Evolutionary conservation across 2,888 invertebrate genomes (phyloP), one percentile per base, ranked within the genome.

Genomic region (Eudemis profundana): DNA sequence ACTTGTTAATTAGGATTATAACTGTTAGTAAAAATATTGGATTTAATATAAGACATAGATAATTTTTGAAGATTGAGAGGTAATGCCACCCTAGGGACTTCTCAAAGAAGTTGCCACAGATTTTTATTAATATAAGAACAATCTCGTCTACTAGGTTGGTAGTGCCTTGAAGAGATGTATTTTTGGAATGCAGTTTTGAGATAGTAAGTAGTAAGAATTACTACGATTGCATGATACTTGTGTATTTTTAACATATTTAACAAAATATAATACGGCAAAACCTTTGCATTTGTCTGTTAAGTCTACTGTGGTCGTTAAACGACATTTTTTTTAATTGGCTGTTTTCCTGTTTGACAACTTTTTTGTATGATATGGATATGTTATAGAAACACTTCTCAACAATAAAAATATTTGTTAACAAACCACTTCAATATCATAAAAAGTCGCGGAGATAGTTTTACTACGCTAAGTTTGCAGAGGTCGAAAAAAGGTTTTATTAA

Each of bases 131-230:
- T n/a, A 15, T 29, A 33, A 27, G 7, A 44, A 17, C 23, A 36
- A 17, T 33, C 44, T 33, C n/a, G 63, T 57, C 64, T 46, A 33
- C 64, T 59, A 47, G 64, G 64, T 53, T 65, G 64, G 59, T 59
- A 65, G 10, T 15, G 64, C 59, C 51, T 51, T 46, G 19, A 59
- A 38, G 64, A 65, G 19, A 53, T 51, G 64, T 65, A 65, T 65
- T 65, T 65, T 65, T 65, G 51, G 51, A 65, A 19, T 40, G 64
- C 50, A 36, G 50, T 64, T 64, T 64, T 64, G 47, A 46, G 14
- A 21, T 12, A 53, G 10, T 17, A 42, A 50, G 29, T 44, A 36
- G 21, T 36, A n/a, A 21, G n/a, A 47, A 15, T 19, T 54, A 47
- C 15, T 17, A 23, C 21, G 27, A 63, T 29, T 56, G 38, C 50